Evolutionary conservation across 2,797 vertebrate species (phyloP), one percentile per base, ranked within the genome.

Genomic region (Uromys caudimaculatus): DNA sequence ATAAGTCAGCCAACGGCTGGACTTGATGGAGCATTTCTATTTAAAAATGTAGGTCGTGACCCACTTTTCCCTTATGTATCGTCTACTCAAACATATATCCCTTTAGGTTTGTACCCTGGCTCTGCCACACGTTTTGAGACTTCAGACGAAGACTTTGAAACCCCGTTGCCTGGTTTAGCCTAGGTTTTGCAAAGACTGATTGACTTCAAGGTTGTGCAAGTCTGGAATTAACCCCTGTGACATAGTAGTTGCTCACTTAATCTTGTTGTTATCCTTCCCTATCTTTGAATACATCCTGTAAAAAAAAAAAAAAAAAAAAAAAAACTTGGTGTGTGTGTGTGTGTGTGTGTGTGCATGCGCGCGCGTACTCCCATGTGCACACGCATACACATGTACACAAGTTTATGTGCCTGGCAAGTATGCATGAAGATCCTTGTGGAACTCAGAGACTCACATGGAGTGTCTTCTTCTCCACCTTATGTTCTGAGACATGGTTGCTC

Each of bases 31-130:
- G 54, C 38, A 69, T 38, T 78, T 93, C 84, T 92, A 82, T 67
- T 91, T 91, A 86, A 92, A 91, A 91, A 78, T 64, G 64, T 82
- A 89, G 78, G 44, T 78, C 78, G 67, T 64, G 81, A 60, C 93
- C 84, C 23, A 83, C 60, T 95, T 91, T 75, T 60, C 69, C 47
- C 91, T 56, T 47, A 38, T 13, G 21, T n/a, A 17, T 60, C 75
- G 32, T 75, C 54, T 56, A 6, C 16, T 90, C 79, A 79, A 13
- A 89, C 50, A 71, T 13, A 2, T 17, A 41, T 62, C 64, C 14
- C 41, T 92, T 62, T 41, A 76, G 78, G 19, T n/a, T 94, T 89
- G 64, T 17, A 62, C 23, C 60, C 67, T 62, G 83, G 17, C 44
- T 87, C 62, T 13, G 17, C 17, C n/a, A 44, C 35, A n/a, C 32